Evolutionary conservation across 2,888 invertebrate species (phyloP).

Genomic region (Tiliacea aurago): DNA sequence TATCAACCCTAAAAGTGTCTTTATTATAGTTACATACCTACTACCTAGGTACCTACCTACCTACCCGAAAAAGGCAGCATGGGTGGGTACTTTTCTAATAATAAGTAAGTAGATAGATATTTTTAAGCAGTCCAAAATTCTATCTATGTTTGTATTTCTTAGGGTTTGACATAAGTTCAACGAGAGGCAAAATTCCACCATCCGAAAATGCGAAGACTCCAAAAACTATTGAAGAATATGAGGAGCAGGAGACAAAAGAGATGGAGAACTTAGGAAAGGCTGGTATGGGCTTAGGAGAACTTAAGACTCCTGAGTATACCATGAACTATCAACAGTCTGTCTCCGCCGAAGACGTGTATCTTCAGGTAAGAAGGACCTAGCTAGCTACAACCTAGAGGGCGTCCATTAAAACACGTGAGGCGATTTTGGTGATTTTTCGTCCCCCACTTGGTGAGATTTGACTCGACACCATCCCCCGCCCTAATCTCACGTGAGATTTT

Average conservation of each 20-base stretch:
- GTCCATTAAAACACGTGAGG: too few relatives aligned
- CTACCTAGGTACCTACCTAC: too few relatives aligned
- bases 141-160: slow-evolving; percentile 4
- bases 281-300: slow-evolving; percentile 90
- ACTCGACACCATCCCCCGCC: too few relatives aligned
- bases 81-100: not conserved
- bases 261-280: slow-evolving; percentile 83
- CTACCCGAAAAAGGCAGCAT: not conserved
- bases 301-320: slow-evolving; percentile 93
- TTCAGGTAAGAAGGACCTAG: slow-evolving; percentile 91
- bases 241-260: slow-evolving; percentile 88
- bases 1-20: too few relatives aligned
- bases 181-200: slow-evolving; percentile 71
- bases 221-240: slow-evolving; percentile 85
- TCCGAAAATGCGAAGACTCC: slow-evolving; percentile 70
- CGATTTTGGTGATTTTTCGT: too few relatives aligned
- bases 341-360: slow-evolving; percentile 95
- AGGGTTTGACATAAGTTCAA: slow-evolving; percentile 84
- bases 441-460: too few relatives aligned
- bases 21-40: too few relatives aligned
- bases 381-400: not conserved
- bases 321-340: slow-evolving; percentile 96
- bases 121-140: not conserved
- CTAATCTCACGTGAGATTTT: too few relatives aligned
- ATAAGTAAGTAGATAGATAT: not conserved